phyloP scores from a whole-genome alignment of 1,140 invertebrate species.

The Rhagoletis zephyria region DNA sequence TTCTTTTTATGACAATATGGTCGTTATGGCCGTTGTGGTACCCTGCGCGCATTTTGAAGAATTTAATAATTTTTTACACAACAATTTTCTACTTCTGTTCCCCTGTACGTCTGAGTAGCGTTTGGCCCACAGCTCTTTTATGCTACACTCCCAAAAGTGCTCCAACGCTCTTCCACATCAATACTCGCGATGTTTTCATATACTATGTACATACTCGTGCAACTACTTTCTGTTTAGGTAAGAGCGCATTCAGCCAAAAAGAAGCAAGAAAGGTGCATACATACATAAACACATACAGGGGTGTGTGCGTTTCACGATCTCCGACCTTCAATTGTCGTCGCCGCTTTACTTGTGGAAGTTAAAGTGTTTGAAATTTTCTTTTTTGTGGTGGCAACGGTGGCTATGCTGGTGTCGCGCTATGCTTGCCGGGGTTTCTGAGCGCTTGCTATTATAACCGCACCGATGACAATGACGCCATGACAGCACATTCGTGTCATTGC shows the following conservation, averaged over 20 bases:
- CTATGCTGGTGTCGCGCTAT: constrained; percentile 4
- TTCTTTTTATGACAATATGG: too few relatives aligned
- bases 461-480: constrained; percentile 66
- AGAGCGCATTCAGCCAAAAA: background rate
- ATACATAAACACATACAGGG: background rate
- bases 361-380: constrained; percentile 13
- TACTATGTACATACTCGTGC: background rate
- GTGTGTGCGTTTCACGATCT: background rate
- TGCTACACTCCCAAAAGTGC: background rate
- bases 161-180: background rate
- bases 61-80: too few relatives aligned
- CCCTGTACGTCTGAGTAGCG: background rate
- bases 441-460: constrained; percentile 71
- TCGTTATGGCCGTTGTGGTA: too few relatives aligned
- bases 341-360: constrained; percentile 8
- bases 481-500: background rate
- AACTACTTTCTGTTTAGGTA: background rate
- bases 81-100: too few relatives aligned
- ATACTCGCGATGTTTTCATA: background rate
- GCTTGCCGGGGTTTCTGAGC: constrained; percentile 61
- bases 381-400: constrained; percentile 44
- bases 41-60: too few relatives aligned
- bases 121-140: background rate
- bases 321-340: background rate
- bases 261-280: background rate